Evolutionary conservation across 2,888 invertebrate species (phyloP), one percentile per base, ranked within the genome.

Genomic region (Melanophora roralis): DNA sequence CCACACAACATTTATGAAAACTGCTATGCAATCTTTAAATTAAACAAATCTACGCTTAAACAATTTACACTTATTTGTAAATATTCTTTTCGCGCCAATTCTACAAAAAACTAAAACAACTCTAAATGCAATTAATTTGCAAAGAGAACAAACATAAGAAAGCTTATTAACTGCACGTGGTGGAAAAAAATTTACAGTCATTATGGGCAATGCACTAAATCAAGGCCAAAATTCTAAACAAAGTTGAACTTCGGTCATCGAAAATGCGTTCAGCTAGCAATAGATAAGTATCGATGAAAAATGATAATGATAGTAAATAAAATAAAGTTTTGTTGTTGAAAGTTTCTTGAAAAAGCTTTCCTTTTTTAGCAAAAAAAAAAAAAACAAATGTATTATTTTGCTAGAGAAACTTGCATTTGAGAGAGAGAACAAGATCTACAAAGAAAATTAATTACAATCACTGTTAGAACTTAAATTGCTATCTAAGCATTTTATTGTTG

Each of bases 151-250:
- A 7, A 38, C 3, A 7, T 19, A 38, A 65, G 21, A 53, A 53
- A 59, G 19, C 45, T 53, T 51, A 59, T 38, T 9, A 38, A 8
- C 51, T 53, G 12, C 72, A 78, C 72, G 72, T 67, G 78, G 34
- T n/a, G 1, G 6, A 3, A 8, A 64, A 16, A 55, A 73, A 14
- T 16, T 27, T 38, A 69, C 36, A 27, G 27, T 38, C 32, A 45
- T 8, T 34, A 9, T 43, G 51, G 77, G 72, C 72, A 72, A 60
- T 72, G 77, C 51, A 78, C 77, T 55, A 47, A 21, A 7, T 21
- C 77, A 78, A 53, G 77, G 77, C 60, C 77, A 72, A 77, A 43
- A n/a, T 51, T 65, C 59, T 77, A 77, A 68, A 53, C 53, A 68
- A 27, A 6, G 3, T 55, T 53, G 9, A 34, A 43, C 12, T 27